phyloP scores from a whole-genome alignment of 2,113 vertebrate species.

The Morone chrysops region DNA sequence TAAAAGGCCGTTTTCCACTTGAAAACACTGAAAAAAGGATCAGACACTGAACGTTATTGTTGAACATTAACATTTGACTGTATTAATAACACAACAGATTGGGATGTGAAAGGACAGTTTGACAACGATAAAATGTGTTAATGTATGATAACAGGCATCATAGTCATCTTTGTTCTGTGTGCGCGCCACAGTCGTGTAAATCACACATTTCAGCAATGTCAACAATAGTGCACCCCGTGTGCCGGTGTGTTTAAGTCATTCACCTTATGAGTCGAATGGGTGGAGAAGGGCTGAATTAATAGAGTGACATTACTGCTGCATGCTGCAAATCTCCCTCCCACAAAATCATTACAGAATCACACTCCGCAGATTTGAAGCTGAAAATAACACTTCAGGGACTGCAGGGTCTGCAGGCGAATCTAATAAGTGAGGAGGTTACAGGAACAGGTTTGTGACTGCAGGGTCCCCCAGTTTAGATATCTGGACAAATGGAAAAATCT shows the following conservation, averaged over 20 bases:
- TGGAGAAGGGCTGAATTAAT: conserved; percentile 66
- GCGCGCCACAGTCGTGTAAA: conserved; percentile 21
- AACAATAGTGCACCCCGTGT: conserved; percentile 38
- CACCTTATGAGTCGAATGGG: conserved; percentile 42
- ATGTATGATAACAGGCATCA: conserved; percentile 8
- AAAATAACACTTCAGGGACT: conserved; percentile 52
- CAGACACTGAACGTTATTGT: background rate
- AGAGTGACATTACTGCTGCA: conserved; percentile 66
- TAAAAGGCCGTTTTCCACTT: background rate
- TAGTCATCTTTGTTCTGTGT: conserved; percentile 8
- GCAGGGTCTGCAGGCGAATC: conserved; percentile 52
- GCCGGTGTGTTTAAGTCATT: conserved; percentile 41
- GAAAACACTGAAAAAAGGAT: background rate
- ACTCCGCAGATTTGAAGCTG: conserved; percentile 42
- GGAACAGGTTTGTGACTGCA: conserved; percentile 37
- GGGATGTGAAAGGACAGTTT: conserved; percentile 32
- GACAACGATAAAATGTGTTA: conserved; percentile 36
- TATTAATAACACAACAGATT: conserved; percentile 32
- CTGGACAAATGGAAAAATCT: conserved; percentile 23
- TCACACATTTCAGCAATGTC: conserved; percentile 52
- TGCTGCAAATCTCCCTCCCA: conserved; percentile 68
- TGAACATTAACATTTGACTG: background rate
- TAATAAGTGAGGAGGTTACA: conserved; percentile 35
- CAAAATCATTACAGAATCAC: conserved; percentile 75
- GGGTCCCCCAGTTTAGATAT: conserved; percentile 13